Evolutionary conservation across 2,888 invertebrate species (phyloP).

Genomic region (Tenthredo notha): DNA sequence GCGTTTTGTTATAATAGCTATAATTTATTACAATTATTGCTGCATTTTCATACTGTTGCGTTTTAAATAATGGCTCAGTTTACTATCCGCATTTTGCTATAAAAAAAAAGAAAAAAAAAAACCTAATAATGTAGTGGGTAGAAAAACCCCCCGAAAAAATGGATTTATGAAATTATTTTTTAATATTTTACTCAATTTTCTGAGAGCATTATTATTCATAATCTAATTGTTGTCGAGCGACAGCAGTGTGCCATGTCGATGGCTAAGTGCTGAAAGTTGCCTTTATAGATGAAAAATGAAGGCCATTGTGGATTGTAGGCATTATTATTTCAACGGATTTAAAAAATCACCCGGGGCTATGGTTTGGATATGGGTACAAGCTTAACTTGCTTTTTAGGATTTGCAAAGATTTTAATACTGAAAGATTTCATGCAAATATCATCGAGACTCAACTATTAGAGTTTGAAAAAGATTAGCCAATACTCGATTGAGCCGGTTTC

Average conservation of each 20-base stretch:
- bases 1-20: neutral
- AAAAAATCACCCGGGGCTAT: neutral
- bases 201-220: neutral
- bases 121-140: neutral
- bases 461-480: neutral
- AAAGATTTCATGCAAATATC: neutral
- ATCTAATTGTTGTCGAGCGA: neutral
- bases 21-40: neutral
- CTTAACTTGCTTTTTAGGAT: neutral
- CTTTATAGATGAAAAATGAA: slow-evolving; percentile 12
- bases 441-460: neutral
- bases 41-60: neutral
- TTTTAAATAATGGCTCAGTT: neutral
- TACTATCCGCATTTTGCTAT: neutral
- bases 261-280: slow-evolving; percentile 16
- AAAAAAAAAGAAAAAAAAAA: neutral
- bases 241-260: neutral
- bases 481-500: neutral
- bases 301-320: neutral
- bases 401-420: neutral
- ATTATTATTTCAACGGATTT: slow-evolving; percentile 17
- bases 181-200: neutral
- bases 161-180: neutral
- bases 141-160: too few species aligned
- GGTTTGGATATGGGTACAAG: neutral